These are phyloP conservation scores for Anhinga rufa DNA, from an alignment of 2,113 vertebrate genomes.

Conservation along the genomic window DNA sequence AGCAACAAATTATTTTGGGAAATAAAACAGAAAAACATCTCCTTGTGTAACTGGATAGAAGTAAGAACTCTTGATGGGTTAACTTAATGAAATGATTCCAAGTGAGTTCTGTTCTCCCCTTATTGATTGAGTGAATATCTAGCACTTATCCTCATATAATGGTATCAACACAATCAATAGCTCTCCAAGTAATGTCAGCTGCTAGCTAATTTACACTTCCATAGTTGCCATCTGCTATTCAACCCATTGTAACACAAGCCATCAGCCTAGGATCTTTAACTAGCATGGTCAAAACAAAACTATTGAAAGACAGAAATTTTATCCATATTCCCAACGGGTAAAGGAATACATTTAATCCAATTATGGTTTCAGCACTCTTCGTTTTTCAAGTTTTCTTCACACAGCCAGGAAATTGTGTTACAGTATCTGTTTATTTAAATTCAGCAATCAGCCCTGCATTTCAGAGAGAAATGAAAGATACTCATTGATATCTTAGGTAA, in stretches of 20 bases:
- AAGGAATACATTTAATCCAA: constrained; percentile 13
- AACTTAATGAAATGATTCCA: neutral
- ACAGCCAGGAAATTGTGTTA: neutral
- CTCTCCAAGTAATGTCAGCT: constrained; percentile 34
- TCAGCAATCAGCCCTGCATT: neutral
- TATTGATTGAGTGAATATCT: neutral
- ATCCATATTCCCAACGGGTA: neutral
- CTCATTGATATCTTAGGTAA: neutral
- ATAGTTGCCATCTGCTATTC: constrained; percentile 50
- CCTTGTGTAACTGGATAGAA: neutral
- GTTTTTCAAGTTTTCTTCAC: neutral
- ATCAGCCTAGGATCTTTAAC: neutral
- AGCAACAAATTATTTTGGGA: neutral
- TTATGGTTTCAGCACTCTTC: neutral
- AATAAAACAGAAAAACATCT: neutral
- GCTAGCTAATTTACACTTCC: constrained; percentile 56
- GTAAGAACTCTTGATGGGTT: neutral
- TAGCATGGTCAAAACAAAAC: neutral
- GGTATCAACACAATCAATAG: neutral
- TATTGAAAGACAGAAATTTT: neutral
- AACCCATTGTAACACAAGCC: constrained; percentile 4
- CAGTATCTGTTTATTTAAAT: neutral
- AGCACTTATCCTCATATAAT: neutral
- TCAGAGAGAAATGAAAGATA: neutral
- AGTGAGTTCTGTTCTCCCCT: neutral